phyloP scores from a whole-genome alignment of 2,888 invertebrate species.

The Parnassius glacialis region DNA sequence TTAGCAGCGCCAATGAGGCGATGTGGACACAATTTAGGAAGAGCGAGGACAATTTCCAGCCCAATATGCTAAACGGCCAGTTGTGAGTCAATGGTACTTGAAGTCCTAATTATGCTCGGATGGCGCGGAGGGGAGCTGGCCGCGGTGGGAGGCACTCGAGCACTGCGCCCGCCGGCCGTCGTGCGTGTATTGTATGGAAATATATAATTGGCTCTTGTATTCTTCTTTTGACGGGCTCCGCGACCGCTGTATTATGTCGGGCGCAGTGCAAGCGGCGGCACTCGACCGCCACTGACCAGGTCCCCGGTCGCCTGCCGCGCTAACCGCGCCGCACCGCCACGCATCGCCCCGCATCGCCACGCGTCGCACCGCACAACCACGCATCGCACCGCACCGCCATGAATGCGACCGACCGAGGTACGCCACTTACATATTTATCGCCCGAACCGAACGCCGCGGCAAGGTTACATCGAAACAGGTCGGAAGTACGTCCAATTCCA shows the following conservation, averaged over 20 bases:
- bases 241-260: slow-evolving; percentile 73
- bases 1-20: slow-evolving; percentile 6
- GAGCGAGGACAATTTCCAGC: slow-evolving; percentile 10
- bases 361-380: slow-evolving; percentile 45
- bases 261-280: slow-evolving; percentile 70
- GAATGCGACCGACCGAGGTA: slow-evolving; percentile 66
- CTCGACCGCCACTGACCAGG: slow-evolving; percentile 75
- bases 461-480: slow-evolving; percentile 62
- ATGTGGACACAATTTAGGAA: slow-evolving; percentile 11
- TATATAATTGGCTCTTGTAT: slow-evolving; percentile 76
- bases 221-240: slow-evolving; percentile 78
- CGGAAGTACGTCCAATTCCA: slow-evolving; percentile 67
- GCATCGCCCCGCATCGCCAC: slow-evolving; percentile 32
- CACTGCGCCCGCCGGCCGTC: slow-evolving; percentile 67
- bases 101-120: slow-evolving; percentile 13
- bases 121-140: slow-evolving; percentile 37
- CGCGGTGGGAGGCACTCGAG: slow-evolving; percentile 61
- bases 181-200: slow-evolving; percentile 76
- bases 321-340: slow-evolving; percentile 46
- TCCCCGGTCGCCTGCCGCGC: slow-evolving; percentile 61
- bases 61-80: slow-evolving; percentile 7
- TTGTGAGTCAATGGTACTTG: slow-evolving; percentile 17
- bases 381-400: slow-evolving; percentile 55
- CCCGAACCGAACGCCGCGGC: slow-evolving; percentile 33
- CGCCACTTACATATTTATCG: slow-evolving; percentile 31